Percentiles rank a stretch among this genome's conserved stretches.
Evolutionary conservation across 2,888 invertebrate genomes (phyloP).

Genomic region (Nemoura dubitans): DNA sequence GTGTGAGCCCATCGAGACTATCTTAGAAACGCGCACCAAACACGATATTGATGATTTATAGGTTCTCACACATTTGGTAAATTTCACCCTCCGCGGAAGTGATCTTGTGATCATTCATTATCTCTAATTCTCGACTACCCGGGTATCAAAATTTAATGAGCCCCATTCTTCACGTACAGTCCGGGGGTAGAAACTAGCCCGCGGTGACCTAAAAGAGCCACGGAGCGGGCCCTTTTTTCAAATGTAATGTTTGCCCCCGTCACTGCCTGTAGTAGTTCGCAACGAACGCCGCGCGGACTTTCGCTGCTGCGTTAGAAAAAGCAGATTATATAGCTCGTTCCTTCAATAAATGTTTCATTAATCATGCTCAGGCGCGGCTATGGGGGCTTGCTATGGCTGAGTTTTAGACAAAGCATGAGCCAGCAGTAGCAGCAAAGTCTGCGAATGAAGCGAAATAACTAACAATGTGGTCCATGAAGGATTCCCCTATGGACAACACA

Average conservation of each 20-base stretch:
- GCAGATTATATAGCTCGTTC: constrained; percentile 22
- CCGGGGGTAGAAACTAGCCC: not conserved
- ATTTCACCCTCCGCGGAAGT: not conserved
- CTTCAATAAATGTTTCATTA: constrained; percentile 36
- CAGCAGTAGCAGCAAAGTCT: constrained; percentile 1
- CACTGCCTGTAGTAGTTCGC: not conserved
- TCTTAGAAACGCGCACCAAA: not conserved
- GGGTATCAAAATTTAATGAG: not conserved
- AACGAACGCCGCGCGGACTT: not conserved
- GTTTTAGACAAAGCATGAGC: not conserved
- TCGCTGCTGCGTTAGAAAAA: not conserved
- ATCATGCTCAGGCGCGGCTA: not conserved
- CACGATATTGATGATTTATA: not conserved
- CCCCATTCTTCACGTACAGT: not conserved
- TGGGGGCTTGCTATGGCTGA: not conserved
- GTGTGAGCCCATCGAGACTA: not conserved
- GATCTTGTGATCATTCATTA: not conserved
- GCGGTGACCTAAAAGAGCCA: not conserved
- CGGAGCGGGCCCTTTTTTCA: not conserved
- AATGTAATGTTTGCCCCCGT: not conserved
- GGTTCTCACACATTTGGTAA: not conserved
- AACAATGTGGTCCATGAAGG: constrained; percentile 21
- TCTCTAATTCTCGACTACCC: not conserved
- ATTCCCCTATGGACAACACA: constrained; percentile 12
- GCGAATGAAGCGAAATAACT: constrained; percentile 24